Evolutionary conservation across 2,888 invertebrate genomes (phyloP).

Genomic region (Blastobasis adustella): DNA sequence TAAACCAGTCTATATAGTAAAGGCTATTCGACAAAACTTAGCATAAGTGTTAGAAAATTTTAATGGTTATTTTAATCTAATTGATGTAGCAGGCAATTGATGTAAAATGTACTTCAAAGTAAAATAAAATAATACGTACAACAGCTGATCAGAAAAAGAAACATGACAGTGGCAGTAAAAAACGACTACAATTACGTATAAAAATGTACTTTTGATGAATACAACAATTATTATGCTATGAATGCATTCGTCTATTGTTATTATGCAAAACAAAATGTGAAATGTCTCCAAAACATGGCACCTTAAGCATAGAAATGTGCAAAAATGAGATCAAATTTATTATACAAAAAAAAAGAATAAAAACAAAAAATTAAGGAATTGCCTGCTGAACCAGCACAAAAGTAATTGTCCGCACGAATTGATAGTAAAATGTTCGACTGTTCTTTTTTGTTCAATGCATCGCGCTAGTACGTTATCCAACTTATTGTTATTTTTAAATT

Average conservation of each 20-base stretch:
- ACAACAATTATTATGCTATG: constrained; percentile 55
- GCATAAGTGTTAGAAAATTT: constrained; percentile 64
- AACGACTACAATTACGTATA: constrained; percentile 20
- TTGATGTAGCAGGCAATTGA: constrained; percentile 65
- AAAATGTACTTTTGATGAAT: constrained; percentile 22
- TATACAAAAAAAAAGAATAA: constrained; percentile 28
- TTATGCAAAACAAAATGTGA: constrained; percentile 47
- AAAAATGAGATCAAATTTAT: constrained; percentile 66
- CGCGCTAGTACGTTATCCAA: constrained; percentile 32
- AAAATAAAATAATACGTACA: constrained; percentile 21
- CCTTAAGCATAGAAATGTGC: constrained; percentile 50
- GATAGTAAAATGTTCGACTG: constrained; percentile 27
- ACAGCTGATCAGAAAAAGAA: constrained; percentile 10
- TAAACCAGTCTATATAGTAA: constrained; percentile 72
- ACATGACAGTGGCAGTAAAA: constrained; percentile 14
- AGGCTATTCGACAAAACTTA: constrained; percentile 73
- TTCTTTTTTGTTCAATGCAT: constrained; percentile 52
- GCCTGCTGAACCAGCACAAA: constrained; percentile 54
- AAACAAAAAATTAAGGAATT: constrained; percentile 31
- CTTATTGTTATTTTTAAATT: constrained; percentile 41
- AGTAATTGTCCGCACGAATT: constrained; percentile 41
- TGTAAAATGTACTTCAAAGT: constrained; percentile 12
- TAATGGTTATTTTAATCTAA: constrained; percentile 38
- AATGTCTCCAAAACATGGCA: constrained; percentile 48
- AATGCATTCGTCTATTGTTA: constrained; percentile 29